Conservation (phyloP, 2,888 invertebrate species). For the Acronicta psi region DNA sequence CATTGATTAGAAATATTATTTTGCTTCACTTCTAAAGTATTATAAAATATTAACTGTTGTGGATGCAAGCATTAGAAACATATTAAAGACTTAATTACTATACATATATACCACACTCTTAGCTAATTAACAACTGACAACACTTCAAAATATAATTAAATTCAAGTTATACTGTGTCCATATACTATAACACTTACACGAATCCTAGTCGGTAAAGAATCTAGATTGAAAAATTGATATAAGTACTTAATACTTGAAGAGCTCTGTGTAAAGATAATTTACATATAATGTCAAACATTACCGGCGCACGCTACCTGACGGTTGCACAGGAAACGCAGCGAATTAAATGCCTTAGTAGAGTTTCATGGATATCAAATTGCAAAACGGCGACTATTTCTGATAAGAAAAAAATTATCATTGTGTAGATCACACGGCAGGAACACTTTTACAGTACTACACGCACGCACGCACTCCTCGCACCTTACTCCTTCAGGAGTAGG, state of each 20-base stretch:
- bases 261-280: no score
- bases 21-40: neutral
- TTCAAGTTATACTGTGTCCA: conserved; percentile 22
- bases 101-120: conserved; percentile 8
- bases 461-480: neutral
- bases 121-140: neutral
- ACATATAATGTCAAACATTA: no score
- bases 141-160: conserved; percentile 25
- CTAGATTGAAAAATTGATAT: neutral
- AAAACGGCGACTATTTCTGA: no score
- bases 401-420: neutral
- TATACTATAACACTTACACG: conserved; percentile 9
- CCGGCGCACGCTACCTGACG: no score
- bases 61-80: neutral
- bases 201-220: neutral
- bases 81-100: conserved; percentile 2
- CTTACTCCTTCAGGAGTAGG: neutral
- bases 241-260: neutral
- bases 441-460: neutral
- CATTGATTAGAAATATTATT: conserved; percentile 9
- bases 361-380: no score
- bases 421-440: no score
- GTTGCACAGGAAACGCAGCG: no score
- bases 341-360: no score
- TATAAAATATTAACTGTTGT: conserved; percentile 1